Evolutionary conservation across 2,113 vertebrate species (phyloP), one percentile per base, ranked within the genome.

Genomic region (Lepus timidus): DNA sequence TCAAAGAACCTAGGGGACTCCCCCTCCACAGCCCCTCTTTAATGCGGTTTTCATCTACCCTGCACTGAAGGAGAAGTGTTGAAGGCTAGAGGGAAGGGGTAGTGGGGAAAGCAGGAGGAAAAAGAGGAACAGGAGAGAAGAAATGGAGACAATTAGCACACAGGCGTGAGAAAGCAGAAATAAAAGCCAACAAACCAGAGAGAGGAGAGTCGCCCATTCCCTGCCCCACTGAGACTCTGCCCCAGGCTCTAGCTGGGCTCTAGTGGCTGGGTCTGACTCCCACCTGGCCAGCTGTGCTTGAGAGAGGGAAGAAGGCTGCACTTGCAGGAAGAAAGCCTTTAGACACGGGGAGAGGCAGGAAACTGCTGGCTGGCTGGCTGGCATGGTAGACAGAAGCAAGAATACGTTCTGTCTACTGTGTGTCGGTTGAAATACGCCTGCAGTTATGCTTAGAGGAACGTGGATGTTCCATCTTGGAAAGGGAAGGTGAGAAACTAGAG

Each of bases 111-210:
- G 61, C 8, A 61, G 67, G 62, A 44, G 9, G 44, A 31, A 33
- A 83, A 88, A 62, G 31, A 62, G 71, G 20, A 89, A 39, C 19
- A 4, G 8, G 52, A 71, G 49, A n/a, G 62, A 85, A 95, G 67
- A 81, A 67, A 55, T 4, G 9, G 14, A 14, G 25, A 6, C 25
- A 23, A 27, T 61, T 86, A 65, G 33, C 52, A 58, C 27, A 4
- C 9, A 20, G 33, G 25, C 62, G 31, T 9, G 33, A 85, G 91
- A 75, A 96, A 71, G 90, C 74, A 94, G 88, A 87, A 85, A 68
- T 49, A 39, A 65, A 85, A 75, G 86, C 67, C 84, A 1, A 51
- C 16, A 39, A 92, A 70, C 20, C 55, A 51, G 27, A 44, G n/a
- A 89, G n/a, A 70, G 55, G 27, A 85, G 65, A 93, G 19, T 4